Conservation (phyloP, 1,140 invertebrate species). For the Musca vetustissima region DNA sequence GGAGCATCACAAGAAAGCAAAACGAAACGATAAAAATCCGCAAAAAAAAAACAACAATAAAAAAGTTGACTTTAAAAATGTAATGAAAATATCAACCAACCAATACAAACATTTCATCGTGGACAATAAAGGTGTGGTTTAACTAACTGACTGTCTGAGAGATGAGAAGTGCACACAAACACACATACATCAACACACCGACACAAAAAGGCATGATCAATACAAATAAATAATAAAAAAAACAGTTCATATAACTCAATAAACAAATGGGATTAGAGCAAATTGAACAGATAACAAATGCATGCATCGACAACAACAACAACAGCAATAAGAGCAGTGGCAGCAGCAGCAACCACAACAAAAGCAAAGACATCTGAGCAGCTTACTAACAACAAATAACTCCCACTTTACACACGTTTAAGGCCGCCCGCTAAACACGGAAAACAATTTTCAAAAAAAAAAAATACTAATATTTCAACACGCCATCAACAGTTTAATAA, state of each 20-base stretch:
- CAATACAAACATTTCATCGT: constrained; percentile 17
- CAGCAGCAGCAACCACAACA: too few relatives aligned
- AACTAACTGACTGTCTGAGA: not conserved
- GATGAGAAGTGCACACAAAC: not conserved
- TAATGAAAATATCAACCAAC: not conserved
- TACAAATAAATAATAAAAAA: constrained; percentile 11
- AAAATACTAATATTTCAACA: not conserved
- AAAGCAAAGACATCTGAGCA: too few relatives aligned
- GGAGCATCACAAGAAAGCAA: not conserved
- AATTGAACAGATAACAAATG: too few relatives aligned
- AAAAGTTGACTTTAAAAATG: constrained; percentile 4
- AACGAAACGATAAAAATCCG: not conserved
- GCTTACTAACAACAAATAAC: too few relatives aligned
- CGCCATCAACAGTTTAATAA: too few relatives aligned
- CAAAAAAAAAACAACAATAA: not conserved
- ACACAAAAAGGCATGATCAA: not conserved
- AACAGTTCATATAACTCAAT: constrained; percentile 3
- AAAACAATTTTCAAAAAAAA: not conserved
- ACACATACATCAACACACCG: not conserved
- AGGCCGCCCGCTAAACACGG: not conserved
- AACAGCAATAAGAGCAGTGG: too few relatives aligned
- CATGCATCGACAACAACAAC: too few relatives aligned
- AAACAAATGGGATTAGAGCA: constrained; percentile 23
- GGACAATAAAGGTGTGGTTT: constrained; percentile 21
- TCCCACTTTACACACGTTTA: too few relatives aligned